Evolutionary conservation across 64 coral and sea anemone genomes (phyloP), one percentile per base, ranked within the genome.

Genomic region (Montipora efflorescens): DNA sequence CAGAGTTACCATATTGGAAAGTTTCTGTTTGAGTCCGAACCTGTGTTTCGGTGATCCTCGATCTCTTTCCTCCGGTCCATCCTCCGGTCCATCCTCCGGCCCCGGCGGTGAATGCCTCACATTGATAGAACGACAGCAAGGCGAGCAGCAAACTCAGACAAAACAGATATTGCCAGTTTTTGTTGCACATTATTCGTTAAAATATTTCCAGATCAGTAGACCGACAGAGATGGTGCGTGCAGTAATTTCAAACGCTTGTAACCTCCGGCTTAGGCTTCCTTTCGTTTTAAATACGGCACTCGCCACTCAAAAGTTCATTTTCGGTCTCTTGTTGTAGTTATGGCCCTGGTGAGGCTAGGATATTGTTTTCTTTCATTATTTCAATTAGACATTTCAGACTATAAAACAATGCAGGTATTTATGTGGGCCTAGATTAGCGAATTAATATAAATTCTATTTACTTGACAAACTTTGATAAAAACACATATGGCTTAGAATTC

Each of bases 361-460:
- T 72, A 67, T 86, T 86, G 45, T 44, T 16, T 22, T 86, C 67
- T 49, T 59, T 72, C 67, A 86, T 86, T 86, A 86, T 72, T 71
- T 71, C 67, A 86, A 49, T 9, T 50, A 43, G 66, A 86, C 71
- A 72, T 62, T 49, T 86, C 49, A 22, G 82, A 72, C 12, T 70
- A 19, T 70, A 72, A 51, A 70, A 70, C 66, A 86, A 86, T 50
- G 67, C 9, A 14, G 14, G 14, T 14, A 15, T 64, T 64, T 50
- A 22, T 51, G 20, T 47, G n/a, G 43, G 71, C 4, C 22, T 71
- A 86, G 50, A 52, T 86, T 70, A 86, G 16, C 0, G 47, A 19
- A 48, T 67, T 71, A 36, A 36, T 36, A 47, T 5, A 21, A 72
- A 45, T 48, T 82, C 7, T 9, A 16, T 15, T 20, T 46, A 8